Conservation (phyloP, 1,140 invertebrate species). For the Diorhabda elongata region DNA sequence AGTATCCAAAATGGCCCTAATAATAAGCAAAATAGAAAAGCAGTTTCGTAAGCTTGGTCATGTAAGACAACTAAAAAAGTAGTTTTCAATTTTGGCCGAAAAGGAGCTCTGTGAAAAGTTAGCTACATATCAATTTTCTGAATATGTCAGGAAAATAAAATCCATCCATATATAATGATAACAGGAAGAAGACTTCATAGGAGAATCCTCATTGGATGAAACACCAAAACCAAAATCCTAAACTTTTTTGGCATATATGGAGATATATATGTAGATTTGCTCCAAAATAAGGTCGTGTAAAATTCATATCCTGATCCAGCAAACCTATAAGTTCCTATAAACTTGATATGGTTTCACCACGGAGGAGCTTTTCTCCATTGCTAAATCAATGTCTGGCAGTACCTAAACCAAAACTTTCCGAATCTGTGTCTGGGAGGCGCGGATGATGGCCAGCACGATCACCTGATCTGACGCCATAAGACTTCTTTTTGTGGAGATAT, state of each 20-base stretch:
- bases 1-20: background rate
- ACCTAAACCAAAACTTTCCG: background rate
- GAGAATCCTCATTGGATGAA: background rate
- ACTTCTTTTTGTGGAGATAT: no score
- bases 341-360: background rate
- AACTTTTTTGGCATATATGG: background rate
- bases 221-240: background rate
- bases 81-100: background rate
- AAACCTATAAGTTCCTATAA: background rate
- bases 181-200: background rate
- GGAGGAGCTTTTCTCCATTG: background rate
- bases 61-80: background rate
- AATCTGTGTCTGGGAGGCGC: background rate
- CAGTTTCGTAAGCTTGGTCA: background rate
- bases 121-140: background rate
- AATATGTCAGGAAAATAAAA: background rate
- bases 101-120: background rate
- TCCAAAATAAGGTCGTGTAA: background rate
- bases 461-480: background rate
- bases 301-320: background rate
- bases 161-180: background rate
- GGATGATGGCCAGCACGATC: background rate
- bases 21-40: background rate
- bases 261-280: background rate
- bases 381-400: background rate